Base-by-base conservation (phyloP, 2,113 vertebrate species). In the Oreotrochilus melanogaster region DNA sequence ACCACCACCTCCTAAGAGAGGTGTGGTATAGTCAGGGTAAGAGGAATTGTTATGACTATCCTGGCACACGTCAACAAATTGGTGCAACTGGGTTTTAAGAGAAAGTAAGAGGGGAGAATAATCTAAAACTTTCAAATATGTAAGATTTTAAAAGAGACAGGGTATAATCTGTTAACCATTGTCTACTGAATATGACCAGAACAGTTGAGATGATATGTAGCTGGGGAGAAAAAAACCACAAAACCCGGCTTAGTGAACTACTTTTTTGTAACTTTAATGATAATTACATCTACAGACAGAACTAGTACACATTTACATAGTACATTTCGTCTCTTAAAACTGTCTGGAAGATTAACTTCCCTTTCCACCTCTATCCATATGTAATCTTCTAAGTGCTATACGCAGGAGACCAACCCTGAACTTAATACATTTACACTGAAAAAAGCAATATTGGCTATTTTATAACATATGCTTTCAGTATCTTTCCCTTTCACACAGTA, bases 271-370 rank as follows among this genome's bases (percentile, higher is more conserved):
- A 71, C 24, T 73, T 75, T 86, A 64, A 58, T 69, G 42, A 72
- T 58, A 76, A 94, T 83, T 67, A 89, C 66, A 50, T 50, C 57
- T 88, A 82, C 61, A 86, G 90, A 92, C 88, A 96, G 88, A 94
- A 91, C 78, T 85, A 85, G 73, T 39, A 81, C 87, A 91, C 84
- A 92, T 96, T 91, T 91, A 84, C 80, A 92, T 89, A 95, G 61
- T 48, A 78, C n/a, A 89, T 60, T 84, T 86, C 21, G 16, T 91
- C 78, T 94, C 84, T 91, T 85, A 85, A 85, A 14, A 67, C 25
- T 28, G 2, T n/a, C 33, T 89, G 67, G 24, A 48, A 91, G 57
- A 94, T 95, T 89, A 94, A 81, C 81, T 87, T 93, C 43, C 21
- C 50, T 76, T 89, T 81, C 56, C 19, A 87, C 60, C 53, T 84